Evolutionary conservation across 92 coral and sea anemone species (phyloP).

Genomic region (Pocillopora grandis): DNA sequence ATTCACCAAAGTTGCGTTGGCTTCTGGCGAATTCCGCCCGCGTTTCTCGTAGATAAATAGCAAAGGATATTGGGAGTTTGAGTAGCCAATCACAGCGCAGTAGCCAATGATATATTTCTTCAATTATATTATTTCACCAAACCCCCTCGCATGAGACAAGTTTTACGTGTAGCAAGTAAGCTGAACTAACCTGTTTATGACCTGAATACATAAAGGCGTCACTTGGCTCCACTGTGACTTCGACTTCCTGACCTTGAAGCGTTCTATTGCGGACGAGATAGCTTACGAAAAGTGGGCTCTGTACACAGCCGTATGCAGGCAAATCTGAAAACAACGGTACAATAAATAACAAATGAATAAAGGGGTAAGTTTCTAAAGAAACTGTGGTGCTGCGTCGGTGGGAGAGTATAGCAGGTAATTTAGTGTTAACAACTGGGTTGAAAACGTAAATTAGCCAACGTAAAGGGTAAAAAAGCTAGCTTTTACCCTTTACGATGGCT

Average conservation of each 20-base stretch:
- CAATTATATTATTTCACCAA: not conserved
- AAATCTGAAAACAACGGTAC: constrained; percentile 56
- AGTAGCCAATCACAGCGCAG: not conserved
- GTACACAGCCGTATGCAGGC: constrained; percentile 93
- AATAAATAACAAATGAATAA: too few relatives aligned
- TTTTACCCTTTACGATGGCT: too few relatives aligned
- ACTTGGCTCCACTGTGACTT: constrained; percentile 92
- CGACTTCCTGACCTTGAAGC: constrained; percentile 87
- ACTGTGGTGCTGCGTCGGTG: too few relatives aligned
- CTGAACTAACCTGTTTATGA: constrained; percentile 81
- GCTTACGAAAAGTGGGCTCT: constrained; percentile 78
- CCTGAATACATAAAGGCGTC: constrained; percentile 97
- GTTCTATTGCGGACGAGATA: constrained; percentile 92
- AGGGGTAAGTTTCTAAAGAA: too few relatives aligned
- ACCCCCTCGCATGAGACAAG: not conserved
- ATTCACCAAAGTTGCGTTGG: too few relatives aligned
- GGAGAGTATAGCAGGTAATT: too few relatives aligned
- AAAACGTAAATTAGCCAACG: too few relatives aligned
- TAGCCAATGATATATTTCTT: too few relatives aligned
- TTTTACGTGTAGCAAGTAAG: not conserved
- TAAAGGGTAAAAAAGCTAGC: too few relatives aligned
- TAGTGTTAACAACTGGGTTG: too few relatives aligned
- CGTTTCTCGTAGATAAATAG: too few relatives aligned
- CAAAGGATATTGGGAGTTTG: not conserved
- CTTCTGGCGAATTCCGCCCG: too few relatives aligned